Evolutionary conservation across 1,140 invertebrate genomes (phyloP).

Genomic region (Drepana arcuata): DNA sequence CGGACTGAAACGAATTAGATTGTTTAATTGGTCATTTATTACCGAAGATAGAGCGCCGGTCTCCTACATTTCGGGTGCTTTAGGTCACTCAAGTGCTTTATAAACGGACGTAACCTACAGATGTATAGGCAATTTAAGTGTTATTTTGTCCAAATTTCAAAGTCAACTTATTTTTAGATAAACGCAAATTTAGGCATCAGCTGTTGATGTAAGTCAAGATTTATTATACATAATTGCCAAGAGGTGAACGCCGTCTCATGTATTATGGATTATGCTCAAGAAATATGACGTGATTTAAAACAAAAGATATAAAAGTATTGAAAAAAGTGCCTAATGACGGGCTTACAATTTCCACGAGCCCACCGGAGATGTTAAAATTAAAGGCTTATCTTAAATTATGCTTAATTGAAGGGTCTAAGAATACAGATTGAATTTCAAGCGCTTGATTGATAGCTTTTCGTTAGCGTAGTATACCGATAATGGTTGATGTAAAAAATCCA

Average conservation of each 20-base stretch:
- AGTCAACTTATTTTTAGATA: too few species aligned
- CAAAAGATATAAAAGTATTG: constrained; percentile 52
- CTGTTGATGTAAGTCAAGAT: constrained; percentile 60
- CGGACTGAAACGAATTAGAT: constrained; percentile 61
- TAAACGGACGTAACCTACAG: too few species aligned
- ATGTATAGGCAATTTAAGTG: too few species aligned
- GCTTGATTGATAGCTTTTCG: constrained; percentile 56
- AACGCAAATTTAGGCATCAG: constrained; percentile 42
- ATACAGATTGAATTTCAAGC: constrained; percentile 65
- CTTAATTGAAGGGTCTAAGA: constrained; percentile 67
- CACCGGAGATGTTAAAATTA: constrained; percentile 66
- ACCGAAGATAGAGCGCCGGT: constrained; percentile 54
- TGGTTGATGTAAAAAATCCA: constrained; percentile 23
- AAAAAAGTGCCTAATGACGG: constrained; percentile 62
- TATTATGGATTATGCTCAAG: constrained; percentile 57
- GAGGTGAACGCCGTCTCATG: constrained; percentile 49
- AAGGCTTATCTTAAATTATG: constrained; percentile 70
- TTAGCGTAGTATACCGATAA: constrained; percentile 35
- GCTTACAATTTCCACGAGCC: constrained; percentile 52
- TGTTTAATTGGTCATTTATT: constrained; percentile 71
- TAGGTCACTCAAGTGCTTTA: constrained; percentile 38
- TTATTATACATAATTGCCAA: constrained; percentile 67
- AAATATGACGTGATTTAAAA: constrained; percentile 58
- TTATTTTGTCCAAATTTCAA: too few species aligned
- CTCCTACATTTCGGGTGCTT: too few species aligned